Base-by-base conservation (phyloP, 2,113 vertebrate species). In the Connochaetes taurinus region DNA sequence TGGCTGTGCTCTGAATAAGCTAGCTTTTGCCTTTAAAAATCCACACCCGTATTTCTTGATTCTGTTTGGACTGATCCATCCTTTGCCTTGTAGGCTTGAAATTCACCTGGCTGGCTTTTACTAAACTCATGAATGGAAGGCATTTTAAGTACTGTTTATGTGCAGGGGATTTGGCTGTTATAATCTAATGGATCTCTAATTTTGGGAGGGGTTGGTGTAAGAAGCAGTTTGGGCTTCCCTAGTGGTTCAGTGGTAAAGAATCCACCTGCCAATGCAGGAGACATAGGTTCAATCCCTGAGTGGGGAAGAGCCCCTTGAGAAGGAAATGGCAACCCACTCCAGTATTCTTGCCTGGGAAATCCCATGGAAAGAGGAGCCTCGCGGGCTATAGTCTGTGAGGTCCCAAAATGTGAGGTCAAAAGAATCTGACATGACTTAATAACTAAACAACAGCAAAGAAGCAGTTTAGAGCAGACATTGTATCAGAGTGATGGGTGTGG, bases 71-170 rank as follows among this genome's bases (percentile, higher is more conserved):
- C n/a, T 43, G 57, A 96, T 76, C 74, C 23, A 85, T 86, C 78
- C 21, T 91, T 82, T 90, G 13, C 50, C 29, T 62, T n/a, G 36
- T 17, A 57, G 88, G 47, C 60, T 95, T 55, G 25, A 88, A 81
- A 47, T 83, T 89, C 27, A 91, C 55, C n/a, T 92, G 87, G 23
- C 45, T 98, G 82, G 67, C 36, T 95, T 94, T 94, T 94, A 80
- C 90, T 83, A 71, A 80, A 91, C 83, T 64, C 36, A 71, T 90
- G 90, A 89, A 71, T 84, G 86, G 86, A 47, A 86, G 6, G 67
- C 60, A 52, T 93, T 91, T 91, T 95, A 96, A 80, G 50, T 80
- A 83, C 64, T 45, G 13, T 82, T 90, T 96, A 87, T 53, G 45
- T 90, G 58, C 50, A 71, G 31, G 83, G 76, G 93, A 47, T 50